Conservation (phyloP, 2,888 invertebrate genomes). For the Scotopteryx bipunctaria region DNA sequence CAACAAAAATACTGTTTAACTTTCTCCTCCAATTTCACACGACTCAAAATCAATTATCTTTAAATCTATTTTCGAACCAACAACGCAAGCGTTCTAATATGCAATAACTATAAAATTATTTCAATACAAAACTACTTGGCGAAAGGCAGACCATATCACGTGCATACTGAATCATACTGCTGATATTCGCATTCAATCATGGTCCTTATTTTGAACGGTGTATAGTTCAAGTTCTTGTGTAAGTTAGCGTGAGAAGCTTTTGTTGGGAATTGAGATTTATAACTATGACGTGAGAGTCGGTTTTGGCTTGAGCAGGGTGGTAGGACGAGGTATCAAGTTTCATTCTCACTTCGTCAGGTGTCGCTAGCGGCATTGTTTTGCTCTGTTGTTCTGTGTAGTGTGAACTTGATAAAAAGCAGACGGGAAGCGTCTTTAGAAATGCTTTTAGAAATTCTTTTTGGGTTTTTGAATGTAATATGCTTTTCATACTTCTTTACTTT, state of each 20-base stretch:
- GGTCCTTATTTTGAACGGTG: conserved; percentile 48
- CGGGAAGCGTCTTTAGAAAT: conserved; percentile 64
- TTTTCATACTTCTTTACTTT: too few relatives aligned
- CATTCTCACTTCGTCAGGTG: conserved; percentile 81
- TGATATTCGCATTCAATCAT: conserved; percentile 40
- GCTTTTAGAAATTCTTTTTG: conserved; percentile 44
- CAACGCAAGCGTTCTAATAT: conserved; percentile 68
- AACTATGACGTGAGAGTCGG: conserved; percentile 34
- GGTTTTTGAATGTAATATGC: conserved; percentile 28
- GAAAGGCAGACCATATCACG: conserved; percentile 78
- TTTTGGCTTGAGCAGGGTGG: conserved; percentile 38
- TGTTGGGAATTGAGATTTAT: conserved; percentile 44
- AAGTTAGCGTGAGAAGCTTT: conserved; percentile 21
- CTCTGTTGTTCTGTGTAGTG: conserved; percentile 78
- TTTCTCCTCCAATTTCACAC: conserved; percentile 12
- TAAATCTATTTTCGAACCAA: conserved; percentile 38
- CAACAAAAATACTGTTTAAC: background rate
- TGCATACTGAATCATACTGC: conserved; percentile 69
- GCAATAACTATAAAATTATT: conserved; percentile 82
- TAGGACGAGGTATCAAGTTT: conserved; percentile 67
- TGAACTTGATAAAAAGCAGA: conserved; percentile 73
- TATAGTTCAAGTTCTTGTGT: conserved; percentile 32
- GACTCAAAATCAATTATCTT: conserved; percentile 36
- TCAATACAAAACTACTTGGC: conserved; percentile 78
- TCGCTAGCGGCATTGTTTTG: conserved; percentile 76